These are phyloP conservation scores for Salpingus planirostris DNA, from an alignment of 2,888 invertebrate species.

Conservation along the genomic window DNA sequence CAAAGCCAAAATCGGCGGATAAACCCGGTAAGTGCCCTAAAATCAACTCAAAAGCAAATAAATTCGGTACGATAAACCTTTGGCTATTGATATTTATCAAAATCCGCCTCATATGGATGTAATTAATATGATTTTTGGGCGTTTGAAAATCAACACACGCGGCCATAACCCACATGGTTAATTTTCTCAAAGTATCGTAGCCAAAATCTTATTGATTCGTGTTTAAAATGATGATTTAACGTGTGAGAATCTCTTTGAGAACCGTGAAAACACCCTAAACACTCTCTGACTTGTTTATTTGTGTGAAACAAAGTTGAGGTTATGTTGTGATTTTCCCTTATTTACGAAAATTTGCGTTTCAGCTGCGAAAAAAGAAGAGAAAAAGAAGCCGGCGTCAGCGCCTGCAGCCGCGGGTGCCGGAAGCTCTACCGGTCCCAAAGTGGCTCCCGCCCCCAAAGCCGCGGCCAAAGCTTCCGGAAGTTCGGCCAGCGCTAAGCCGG, in stretches of 20 bases:
- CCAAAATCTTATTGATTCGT: too few relatives aligned
- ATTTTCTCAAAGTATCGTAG: too few relatives aligned
- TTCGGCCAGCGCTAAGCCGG: conserved; percentile 34
- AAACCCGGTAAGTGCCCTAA: conserved; percentile 65
- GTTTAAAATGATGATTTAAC: conserved; percentile 40
- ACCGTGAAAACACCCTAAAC: conserved; percentile 20
- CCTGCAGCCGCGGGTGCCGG: conserved; percentile 38
- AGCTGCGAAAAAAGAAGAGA: conserved; percentile 47
- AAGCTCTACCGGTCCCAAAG: too few relatives aligned
- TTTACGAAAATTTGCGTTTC: too few relatives aligned
- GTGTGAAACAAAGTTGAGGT: conserved; percentile 9
- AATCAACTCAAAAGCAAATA: not conserved
- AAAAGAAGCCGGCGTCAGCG: conserved; percentile 42
- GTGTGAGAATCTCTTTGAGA: conserved; percentile 54
- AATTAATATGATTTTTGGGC: too few relatives aligned
- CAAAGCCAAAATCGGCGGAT: conserved; percentile 70
- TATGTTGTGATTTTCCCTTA: too few relatives aligned
- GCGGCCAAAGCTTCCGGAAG: conserved; percentile 46
- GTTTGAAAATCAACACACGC: too few relatives aligned
- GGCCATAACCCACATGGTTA: too few relatives aligned
- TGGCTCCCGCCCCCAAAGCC: conserved; percentile 25
- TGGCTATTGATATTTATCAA: too few relatives aligned
- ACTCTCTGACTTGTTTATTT: conserved; percentile 22
- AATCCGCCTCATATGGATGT: too few relatives aligned
- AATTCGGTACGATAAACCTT: too few relatives aligned